Percentiles rank a stretch among this genome's conserved stretches.
Evolutionary conservation across 2,797 vertebrate species (phyloP).

Genomic region (Myotis findleyi): DNA sequence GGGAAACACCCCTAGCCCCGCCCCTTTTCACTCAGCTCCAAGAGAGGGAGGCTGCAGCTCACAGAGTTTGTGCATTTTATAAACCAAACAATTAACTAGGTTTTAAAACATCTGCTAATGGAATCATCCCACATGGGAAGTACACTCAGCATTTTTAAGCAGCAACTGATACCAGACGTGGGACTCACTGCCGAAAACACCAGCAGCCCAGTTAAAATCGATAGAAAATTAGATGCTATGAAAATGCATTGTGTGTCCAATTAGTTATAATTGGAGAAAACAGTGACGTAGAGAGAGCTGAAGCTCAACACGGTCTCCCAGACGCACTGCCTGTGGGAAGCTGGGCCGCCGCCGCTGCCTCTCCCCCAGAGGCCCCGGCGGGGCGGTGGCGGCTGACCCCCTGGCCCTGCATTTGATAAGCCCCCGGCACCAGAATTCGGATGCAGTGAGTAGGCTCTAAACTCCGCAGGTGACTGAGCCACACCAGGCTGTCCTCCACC

Average conservation of each 20-base stretch:
- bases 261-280: slow-evolving; percentile 88
- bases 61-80: slow-evolving; percentile 78
- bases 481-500: neutral
- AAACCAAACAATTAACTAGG: slow-evolving; percentile 85
- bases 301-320: slow-evolving; percentile 56
- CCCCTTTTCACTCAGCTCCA: neutral
- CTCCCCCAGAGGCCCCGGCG: accelerated
- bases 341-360: accelerated
- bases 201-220: slow-evolving; percentile 83
- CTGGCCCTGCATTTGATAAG: slow-evolving; percentile 63
- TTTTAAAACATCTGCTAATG: slow-evolving; percentile 88
- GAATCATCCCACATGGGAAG: slow-evolving; percentile 77
- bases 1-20: accelerated
- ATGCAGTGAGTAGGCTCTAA: neutral
- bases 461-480: accelerated
- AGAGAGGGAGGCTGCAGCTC: slow-evolving; percentile 64
- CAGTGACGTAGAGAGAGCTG: slow-evolving; percentile 81
- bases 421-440: slow-evolving; percentile 23
- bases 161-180: slow-evolving; percentile 75
- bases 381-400: neutral
- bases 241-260: slow-evolving; percentile 85
- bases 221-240: slow-evolving; percentile 87
- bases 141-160: slow-evolving; percentile 85
- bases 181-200: slow-evolving; percentile 80
- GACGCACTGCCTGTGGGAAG: neutral